Conservation (phyloP, 2,113 vertebrate species). For the Plectropomus leopardus region DNA sequence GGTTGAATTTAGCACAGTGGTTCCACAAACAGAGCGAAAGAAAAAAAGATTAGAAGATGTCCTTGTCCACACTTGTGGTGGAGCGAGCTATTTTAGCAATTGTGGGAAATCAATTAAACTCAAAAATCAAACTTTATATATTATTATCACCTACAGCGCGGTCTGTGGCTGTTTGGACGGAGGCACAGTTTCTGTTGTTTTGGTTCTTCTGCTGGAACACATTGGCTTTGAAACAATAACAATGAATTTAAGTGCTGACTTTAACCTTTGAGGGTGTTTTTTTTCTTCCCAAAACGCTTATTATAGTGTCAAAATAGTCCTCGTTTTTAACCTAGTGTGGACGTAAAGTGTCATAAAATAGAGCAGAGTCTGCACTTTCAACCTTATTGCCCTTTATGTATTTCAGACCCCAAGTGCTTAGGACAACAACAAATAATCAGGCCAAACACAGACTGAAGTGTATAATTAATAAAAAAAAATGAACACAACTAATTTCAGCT, state of each 20-base stretch:
- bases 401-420: background rate
- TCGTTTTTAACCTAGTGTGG: background rate
- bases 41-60: slow-evolving; percentile 60
- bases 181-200: no score
- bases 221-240: no score
- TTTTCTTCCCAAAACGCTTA: no score
- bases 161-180: no score
- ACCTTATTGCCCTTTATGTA: background rate
- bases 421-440: no score
- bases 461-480: background rate
- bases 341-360: slow-evolving; percentile 10
- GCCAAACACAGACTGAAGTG: background rate
- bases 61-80: slow-evolving; percentile 49
- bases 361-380: background rate
- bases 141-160: no score
- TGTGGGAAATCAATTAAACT: slow-evolving; percentile 31
- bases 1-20: slow-evolving; percentile 67
- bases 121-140: slow-evolving; percentile 5
- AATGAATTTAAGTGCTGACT: no score
- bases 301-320: no score
- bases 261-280: no score
- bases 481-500: background rate
- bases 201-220: no score
- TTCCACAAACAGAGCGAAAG: slow-evolving; percentile 56
- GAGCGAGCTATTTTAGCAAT: slow-evolving; percentile 32